Evolutionary conservation across 2,888 invertebrate species (phyloP).

Genomic region (Syrista parreyssii): DNA sequence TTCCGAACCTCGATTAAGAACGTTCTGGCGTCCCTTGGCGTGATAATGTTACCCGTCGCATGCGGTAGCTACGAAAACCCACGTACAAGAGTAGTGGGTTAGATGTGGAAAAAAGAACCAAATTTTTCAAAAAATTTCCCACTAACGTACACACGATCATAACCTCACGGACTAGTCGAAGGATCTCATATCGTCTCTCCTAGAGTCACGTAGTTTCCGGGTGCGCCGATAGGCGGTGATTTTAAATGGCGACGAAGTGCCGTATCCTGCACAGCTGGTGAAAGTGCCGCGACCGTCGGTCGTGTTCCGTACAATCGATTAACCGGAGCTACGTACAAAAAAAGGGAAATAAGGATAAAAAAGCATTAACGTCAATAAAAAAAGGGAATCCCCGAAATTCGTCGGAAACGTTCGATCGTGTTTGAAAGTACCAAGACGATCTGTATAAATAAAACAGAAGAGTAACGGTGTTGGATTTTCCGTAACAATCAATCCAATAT

Average conservation of each 20-base stretch:
- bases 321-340: neutral
- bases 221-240: neutral
- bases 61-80: neutral
- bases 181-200: neutral
- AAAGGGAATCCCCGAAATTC: neutral
- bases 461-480: neutral
- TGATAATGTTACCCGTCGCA: neutral
- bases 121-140: neutral
- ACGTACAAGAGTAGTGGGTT: neutral
- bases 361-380: neutral
- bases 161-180: neutral
- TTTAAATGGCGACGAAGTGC: neutral
- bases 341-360: neutral
- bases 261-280: neutral
- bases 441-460: neutral
- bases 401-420: neutral
- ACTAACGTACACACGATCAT: neutral
- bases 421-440: neutral
- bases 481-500: neutral
- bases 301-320: neutral
- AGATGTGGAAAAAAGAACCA: too few relatives aligned
- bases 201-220: neutral
- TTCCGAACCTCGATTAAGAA: neutral
- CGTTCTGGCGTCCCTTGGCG: neutral
- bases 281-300: neutral